A percentile compares a stretch with the other conserved stretches of the same genome.
Conservation (phyloP, 1,140 invertebrate species). For the Habropoda laboriosa region DNA sequence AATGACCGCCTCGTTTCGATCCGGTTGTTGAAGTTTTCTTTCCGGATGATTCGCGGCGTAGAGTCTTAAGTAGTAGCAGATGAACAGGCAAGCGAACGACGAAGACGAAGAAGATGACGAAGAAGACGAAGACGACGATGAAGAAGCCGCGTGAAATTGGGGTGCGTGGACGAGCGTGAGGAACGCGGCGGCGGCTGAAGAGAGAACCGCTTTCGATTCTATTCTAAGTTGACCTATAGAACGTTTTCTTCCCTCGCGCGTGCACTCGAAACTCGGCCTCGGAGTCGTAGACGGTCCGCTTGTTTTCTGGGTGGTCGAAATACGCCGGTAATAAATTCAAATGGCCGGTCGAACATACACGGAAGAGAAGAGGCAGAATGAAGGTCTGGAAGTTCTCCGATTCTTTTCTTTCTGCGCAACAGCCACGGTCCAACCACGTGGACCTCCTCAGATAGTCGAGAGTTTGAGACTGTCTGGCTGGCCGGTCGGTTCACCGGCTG, state of each 20-base stretch:
- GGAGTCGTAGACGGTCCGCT: conserved; percentile 48
- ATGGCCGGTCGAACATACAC: conserved; percentile 43
- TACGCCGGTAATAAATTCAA: conserved; percentile 60
- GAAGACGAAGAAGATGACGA: not conserved
- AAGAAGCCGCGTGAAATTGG: conserved; percentile 38
- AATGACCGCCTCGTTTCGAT: not conserved
- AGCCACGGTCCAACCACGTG: not conserved
- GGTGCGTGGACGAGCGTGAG: conserved; percentile 44
- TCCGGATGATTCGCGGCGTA: not conserved
- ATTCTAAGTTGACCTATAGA: conserved; percentile 71
- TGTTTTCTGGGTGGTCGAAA: conserved; percentile 63
- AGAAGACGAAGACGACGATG: not conserved
- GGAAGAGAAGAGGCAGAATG: conserved; percentile 37
- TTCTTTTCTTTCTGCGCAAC: conserved; percentile 4
- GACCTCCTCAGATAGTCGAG: not conserved
- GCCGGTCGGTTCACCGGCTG: no score
- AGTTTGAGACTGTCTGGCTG: not conserved
- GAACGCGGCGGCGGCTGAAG: conserved; percentile 38
- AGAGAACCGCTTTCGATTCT: conserved; percentile 60
- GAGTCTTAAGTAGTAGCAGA: not conserved
- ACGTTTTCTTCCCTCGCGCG: conserved; percentile 58
- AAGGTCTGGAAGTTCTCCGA: conserved; percentile 33
- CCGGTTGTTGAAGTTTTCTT: not conserved
- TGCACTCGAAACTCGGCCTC: conserved; percentile 58
- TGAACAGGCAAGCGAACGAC: not conserved